Conservation (phyloP, 2,113 vertebrate species). For the Gnathonemus echidnorhynchus region DNA sequence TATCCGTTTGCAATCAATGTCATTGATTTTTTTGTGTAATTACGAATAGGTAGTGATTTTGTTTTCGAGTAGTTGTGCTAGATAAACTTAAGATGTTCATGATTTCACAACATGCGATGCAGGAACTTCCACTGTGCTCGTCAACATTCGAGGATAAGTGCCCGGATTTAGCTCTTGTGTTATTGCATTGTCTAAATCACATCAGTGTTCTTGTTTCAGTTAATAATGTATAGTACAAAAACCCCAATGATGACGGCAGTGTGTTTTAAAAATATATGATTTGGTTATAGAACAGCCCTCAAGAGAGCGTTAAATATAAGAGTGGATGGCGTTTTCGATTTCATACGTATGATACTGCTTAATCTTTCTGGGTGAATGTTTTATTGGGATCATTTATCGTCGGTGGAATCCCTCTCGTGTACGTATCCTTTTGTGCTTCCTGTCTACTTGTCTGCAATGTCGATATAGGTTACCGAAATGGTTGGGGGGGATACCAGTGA, state of each 20-base stretch:
- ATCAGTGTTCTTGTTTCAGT: not conserved
- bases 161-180: not conserved
- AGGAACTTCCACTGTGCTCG: not conserved
- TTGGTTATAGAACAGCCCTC: not conserved
- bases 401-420: not conserved
- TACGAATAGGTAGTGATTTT: not conserved
- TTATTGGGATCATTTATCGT: not conserved
- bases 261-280: not conserved
- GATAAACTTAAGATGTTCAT: not conserved
- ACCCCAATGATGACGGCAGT: not conserved
- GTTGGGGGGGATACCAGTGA: not conserved
- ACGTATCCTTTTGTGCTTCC: not conserved
- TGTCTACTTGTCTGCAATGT: not conserved
- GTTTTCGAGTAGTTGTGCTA: not conserved
- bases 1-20: not conserved
- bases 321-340: not conserved
- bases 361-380: not conserved
- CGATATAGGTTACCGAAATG: not conserved
- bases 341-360: not conserved
- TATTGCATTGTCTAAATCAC: not conserved
- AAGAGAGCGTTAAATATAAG: not conserved
- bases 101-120: not conserved
- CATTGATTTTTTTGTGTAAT: not conserved
- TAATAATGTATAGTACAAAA: not conserved
- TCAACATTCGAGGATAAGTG: not conserved